Percentiles rank a stretch among this genome's conserved stretches.
Evolutionary conservation across 2,113 vertebrate genomes (phyloP).

Genomic region (Solea solea): DNA sequence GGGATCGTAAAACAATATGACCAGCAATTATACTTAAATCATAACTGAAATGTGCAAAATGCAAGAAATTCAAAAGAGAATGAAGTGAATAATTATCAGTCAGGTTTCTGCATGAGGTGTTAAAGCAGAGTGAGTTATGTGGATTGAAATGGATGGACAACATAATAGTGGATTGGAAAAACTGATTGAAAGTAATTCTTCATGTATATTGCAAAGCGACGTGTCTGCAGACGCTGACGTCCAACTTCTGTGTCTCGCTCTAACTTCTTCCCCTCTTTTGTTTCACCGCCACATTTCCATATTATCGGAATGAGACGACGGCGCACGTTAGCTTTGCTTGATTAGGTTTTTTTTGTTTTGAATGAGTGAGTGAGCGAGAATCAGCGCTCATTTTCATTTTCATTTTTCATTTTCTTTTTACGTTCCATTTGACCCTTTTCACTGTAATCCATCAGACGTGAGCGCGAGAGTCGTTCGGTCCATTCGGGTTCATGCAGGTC

Average conservation of each 20-base stretch:
- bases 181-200: no score
- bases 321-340: conserved; percentile 57
- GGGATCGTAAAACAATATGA: no score
- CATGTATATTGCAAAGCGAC: no score
- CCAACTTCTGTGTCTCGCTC: not conserved
- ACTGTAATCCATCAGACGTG: conserved; percentile 28
- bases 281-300: conserved; percentile 66
- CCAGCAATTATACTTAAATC: no score
- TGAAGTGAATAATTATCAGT: no score
- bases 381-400: no score
- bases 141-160: not conserved
- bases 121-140: not conserved
- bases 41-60: no score
- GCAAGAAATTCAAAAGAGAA: no score
- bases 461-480: conserved; percentile 1
- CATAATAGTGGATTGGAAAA: no score
- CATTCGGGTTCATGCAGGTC: not conserved
- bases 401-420: conserved; percentile 4
- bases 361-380: conserved; percentile 16
- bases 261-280: conserved; percentile 24
- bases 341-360: conserved; percentile 47
- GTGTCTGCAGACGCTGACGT: no score
- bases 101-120: no score
- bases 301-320: conserved; percentile 52
- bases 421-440: conserved; percentile 44